Evolutionary conservation across 1,140 invertebrate species (phyloP), one percentile per base, ranked within the genome.

Genomic region (Pachyrhynchus sulphureomaculatus): DNA sequence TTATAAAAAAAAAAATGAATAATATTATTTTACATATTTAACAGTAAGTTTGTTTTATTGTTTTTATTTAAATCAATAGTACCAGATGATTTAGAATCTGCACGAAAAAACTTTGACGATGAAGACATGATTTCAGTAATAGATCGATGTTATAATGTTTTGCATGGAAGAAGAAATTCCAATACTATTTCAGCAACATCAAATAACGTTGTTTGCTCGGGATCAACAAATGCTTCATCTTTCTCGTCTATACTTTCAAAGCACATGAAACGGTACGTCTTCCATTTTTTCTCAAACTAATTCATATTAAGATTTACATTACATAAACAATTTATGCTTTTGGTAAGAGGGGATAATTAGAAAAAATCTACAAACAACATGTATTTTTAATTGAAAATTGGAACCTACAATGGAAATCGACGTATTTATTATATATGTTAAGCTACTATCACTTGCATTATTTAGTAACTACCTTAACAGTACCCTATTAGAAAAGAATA

Each of bases 131-230:
- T 89, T 42, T 77, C 84, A 8, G 87, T 87, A 10, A 69, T 91
- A 65, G 88, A 90, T 59, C 81, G 87, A 42, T 91, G 88, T 69
- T 90, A 83, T 68, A 81, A 82, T 24, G 79, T 90, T 5, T 73
- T 88, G 36, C 80, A 86, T 41, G 84, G 86, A 32, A 82, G 68
- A 72, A 83, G 66, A 73, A 80, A 66, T 76, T 71, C 72, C 6
- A 66, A 65, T 44, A 33, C 68, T 6, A 53, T 62, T 12, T 75
- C 72, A 3, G 68, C 70, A 6, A 39, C 63, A 8, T 72, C 83
- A 64, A 68, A 67, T 6, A 73, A 15, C 34, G 33, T 4, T 17
- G 4, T 39, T 10, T 15, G 77, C 13, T 81, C 83, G 2, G 81
- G 21, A 37, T 5, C 17, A 18, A 13, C 15, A 26, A 42, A 17